A percentile compares a stretch with the other conserved stretches of the same genome.
Conservation (phyloP, 1,140 invertebrate genomes). For the Drosophila arizonae region DNA sequence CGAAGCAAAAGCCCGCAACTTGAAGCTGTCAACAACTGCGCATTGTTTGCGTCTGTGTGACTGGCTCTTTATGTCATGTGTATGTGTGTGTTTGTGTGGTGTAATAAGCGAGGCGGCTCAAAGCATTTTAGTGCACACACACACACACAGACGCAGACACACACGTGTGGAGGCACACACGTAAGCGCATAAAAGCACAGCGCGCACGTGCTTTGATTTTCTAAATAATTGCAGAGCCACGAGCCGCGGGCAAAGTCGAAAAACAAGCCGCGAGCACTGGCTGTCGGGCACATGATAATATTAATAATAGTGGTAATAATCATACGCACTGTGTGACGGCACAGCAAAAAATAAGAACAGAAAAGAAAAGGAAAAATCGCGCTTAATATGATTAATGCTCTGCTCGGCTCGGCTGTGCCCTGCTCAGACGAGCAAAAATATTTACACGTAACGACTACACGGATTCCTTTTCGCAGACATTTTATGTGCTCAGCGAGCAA, state of each 20-base stretch:
- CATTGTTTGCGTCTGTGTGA: slow-evolving; percentile 17
- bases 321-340: slow-evolving; percentile 76
- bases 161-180: slow-evolving; percentile 11
- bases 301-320: slow-evolving; percentile 81
- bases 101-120: slow-evolving; percentile 70
- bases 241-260: neutral
- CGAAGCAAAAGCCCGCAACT: slow-evolving; percentile 31
- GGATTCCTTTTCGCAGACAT: slow-evolving; percentile 17
- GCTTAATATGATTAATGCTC: slow-evolving; percentile 77
- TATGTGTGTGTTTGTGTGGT: slow-evolving; percentile 39
- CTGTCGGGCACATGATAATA: slow-evolving; percentile 71
- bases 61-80: slow-evolving; percentile 8
- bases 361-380: slow-evolving; percentile 36
- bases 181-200: slow-evolving; percentile 78
- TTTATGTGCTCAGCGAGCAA: slow-evolving; percentile 15
- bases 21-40: slow-evolving; percentile 56
- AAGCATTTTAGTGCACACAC: slow-evolving; percentile 67
- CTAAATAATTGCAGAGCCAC: slow-evolving; percentile 70
- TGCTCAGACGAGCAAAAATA: slow-evolving; percentile 47
- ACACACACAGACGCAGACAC: slow-evolving; percentile 31
- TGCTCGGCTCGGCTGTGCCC: slow-evolving; percentile 28
- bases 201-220: slow-evolving; percentile 76
- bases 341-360: neutral
- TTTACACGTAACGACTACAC: slow-evolving; percentile 61
- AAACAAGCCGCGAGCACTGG: slow-evolving; percentile 50